Conservation (phyloP, 2,797 vertebrate species). For the Typhlichthys subterraneus region DNA sequence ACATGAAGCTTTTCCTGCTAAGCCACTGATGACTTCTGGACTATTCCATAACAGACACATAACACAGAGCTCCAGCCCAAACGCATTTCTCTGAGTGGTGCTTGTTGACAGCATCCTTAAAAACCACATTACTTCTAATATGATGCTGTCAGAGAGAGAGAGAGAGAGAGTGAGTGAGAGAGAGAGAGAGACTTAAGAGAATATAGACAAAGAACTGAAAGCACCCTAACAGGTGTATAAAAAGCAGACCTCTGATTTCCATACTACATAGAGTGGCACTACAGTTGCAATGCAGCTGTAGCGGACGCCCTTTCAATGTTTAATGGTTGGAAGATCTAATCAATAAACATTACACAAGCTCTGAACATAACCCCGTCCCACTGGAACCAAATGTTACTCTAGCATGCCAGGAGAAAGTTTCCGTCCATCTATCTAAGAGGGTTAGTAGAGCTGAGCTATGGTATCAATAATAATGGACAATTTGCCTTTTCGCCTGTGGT, state of each 20-base stretch:
- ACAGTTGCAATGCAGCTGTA: slow-evolving; percentile 43
- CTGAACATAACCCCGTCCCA: slow-evolving; percentile 55
- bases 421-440: slow-evolving; percentile 47
- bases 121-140: too few species aligned
- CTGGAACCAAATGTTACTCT: slow-evolving; percentile 44
- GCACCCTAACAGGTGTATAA: background rate
- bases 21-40: slow-evolving; percentile 23
- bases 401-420: slow-evolving; percentile 57
- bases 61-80: slow-evolving; percentile 34
- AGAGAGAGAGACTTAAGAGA: background rate
- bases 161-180: background rate
- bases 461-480: slow-evolving; percentile 5
- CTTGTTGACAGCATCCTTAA: too few species aligned
- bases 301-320: slow-evolving; percentile 66
- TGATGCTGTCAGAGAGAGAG: too few species aligned
- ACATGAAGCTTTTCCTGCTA: slow-evolving; percentile 13
- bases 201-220: slow-evolving; percentile 1
- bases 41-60: slow-evolving; percentile 38
- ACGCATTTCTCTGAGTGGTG: too few species aligned
- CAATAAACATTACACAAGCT: slow-evolving; percentile 71
- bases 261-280: slow-evolving; percentile 46
- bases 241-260: slow-evolving; percentile 39
- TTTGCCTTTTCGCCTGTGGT: slow-evolving; percentile 12
- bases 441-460: slow-evolving; percentile 25
- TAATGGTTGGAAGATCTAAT: slow-evolving; percentile 67